These are phyloP conservation scores for Triplophysa bombifrons DNA, from an alignment of 2,797 vertebrate species.

Conservation along the genomic window DNA sequence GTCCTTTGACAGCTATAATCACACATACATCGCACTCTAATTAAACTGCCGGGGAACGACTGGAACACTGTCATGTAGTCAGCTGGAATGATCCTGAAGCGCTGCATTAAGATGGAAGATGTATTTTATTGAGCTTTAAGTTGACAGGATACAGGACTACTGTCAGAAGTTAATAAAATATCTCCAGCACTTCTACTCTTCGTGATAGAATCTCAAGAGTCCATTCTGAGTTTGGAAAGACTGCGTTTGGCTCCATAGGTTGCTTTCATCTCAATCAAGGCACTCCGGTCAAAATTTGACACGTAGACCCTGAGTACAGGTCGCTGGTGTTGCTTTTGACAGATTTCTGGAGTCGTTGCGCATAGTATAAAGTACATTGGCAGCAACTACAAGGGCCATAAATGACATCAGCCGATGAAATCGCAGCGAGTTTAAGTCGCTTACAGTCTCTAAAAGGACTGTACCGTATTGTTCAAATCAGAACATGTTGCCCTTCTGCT, in stretches of 20 bases:
- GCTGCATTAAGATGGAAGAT: constrained; percentile 67
- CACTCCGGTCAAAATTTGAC: neutral
- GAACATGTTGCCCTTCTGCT: neutral
- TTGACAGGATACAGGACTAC: constrained; percentile 60
- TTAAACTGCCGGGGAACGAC: constrained; percentile 74
- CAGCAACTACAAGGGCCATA: neutral
- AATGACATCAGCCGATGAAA: neutral
- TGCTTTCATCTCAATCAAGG: neutral
- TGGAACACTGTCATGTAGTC: constrained; percentile 67
- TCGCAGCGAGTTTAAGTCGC: neutral
- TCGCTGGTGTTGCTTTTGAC: constrained; percentile 19
- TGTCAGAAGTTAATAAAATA: constrained; percentile 69
- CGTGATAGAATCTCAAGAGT: neutral
- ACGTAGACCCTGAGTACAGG: neutral
- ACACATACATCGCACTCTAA: constrained; percentile 71
- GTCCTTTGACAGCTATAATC: constrained; percentile 67
- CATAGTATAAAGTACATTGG: constrained; percentile 3
- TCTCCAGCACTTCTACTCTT: constrained; percentile 63
- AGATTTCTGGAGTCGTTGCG: neutral
- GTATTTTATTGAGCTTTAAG: constrained; percentile 69
- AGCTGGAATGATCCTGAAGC: constrained; percentile 66
- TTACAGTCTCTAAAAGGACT: neutral
- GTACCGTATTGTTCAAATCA: neutral
- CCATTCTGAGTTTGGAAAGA: neutral
- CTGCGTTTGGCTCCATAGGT: neutral